Evolutionary conservation across 2,888 invertebrate species (phyloP).

Genomic region (Gortyna flavago): DNA sequence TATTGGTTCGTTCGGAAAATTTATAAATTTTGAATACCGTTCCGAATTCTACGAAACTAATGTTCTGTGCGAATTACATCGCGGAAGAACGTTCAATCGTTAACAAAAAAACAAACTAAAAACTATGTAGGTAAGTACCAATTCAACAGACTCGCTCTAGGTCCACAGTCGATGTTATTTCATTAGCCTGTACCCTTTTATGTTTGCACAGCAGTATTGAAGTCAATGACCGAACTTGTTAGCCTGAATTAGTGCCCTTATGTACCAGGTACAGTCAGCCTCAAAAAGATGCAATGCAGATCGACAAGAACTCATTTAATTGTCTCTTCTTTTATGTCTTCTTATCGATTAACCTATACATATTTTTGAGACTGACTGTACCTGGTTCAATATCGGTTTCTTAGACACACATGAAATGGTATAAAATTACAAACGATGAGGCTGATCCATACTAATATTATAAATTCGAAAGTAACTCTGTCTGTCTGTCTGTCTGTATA

Average conservation of each 20-base stretch:
- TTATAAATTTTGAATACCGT: conserved; percentile 16
- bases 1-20: conserved; percentile 7
- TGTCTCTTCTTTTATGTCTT: neutral
- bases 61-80: neutral
- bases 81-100: conserved; percentile 3
- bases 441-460: too few species aligned
- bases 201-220: conserved; percentile 32
- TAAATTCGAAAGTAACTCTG: too few species aligned
- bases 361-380: neutral
- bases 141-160: conserved; percentile 3
- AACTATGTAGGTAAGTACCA: neutral
- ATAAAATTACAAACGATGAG: neutral
- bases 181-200: conserved; percentile 26
- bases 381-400: neutral
- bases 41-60: conserved; percentile 8
- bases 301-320: neutral
- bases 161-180: conserved; percentile 35
- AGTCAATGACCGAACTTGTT: conserved; percentile 19
- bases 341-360: neutral
- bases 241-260: conserved; percentile 1
- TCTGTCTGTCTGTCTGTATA: too few species aligned
- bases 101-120: conserved; percentile 13
- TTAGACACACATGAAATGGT: neutral
- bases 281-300: neutral
- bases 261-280: neutral